Conservation (phyloP, 2,113 vertebrate genomes). For the Holacanthus passer region DNA sequence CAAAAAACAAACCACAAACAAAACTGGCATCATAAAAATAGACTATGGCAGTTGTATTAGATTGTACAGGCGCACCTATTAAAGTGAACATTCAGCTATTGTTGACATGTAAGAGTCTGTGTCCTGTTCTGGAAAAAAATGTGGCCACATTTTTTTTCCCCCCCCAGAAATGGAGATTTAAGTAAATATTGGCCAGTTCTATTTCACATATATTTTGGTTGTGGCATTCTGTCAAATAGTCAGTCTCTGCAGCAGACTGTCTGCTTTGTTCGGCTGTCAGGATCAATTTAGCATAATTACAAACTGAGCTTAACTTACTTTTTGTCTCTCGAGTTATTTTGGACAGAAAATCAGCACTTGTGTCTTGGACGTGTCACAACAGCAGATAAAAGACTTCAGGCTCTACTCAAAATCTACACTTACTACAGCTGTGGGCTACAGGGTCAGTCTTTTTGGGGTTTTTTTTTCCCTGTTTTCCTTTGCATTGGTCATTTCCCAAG, state of each 20-base stretch:
- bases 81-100: not conserved
- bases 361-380: conserved; percentile 22
- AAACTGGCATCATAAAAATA: too few relatives aligned
- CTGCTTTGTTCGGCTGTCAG: conserved; percentile 40
- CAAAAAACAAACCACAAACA: too few relatives aligned
- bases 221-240: conserved; percentile 31
- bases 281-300: conserved; percentile 17
- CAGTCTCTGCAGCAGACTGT: conserved; percentile 77
- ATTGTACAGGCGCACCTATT: too few relatives aligned
- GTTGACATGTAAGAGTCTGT: conserved; percentile 2
- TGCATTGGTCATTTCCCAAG: conserved; percentile 13
- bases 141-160: not conserved
- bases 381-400: conserved; percentile 15
- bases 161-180: conserved; percentile 10
- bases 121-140: not conserved
- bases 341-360: conserved; percentile 46
- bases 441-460: conserved; percentile 20
- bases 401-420: not conserved
- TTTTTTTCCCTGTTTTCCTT: conserved; percentile 9
- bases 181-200: conserved; percentile 13
- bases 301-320: not conserved
- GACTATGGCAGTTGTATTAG: too few relatives aligned
- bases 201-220: conserved; percentile 34
- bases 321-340: conserved; percentile 29
- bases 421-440: not conserved